phyloP scores from a whole-genome alignment of 1,140 invertebrate species.

The Protaetia brevitarsis region DNA sequence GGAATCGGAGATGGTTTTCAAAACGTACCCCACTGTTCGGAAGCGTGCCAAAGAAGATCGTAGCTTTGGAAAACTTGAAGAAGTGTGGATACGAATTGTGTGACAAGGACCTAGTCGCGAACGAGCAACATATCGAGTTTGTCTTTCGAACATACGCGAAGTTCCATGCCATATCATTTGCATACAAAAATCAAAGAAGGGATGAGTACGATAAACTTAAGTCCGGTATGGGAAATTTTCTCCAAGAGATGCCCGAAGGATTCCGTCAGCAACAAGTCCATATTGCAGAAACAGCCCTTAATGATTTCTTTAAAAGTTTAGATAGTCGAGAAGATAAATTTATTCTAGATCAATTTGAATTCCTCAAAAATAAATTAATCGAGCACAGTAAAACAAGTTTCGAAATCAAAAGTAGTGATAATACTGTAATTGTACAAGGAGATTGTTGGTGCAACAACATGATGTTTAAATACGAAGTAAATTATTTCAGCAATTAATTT shows the following conservation, averaged over 20 bases:
- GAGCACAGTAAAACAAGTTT: neutral
- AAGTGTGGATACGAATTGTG: neutral
- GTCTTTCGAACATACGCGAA: neutral
- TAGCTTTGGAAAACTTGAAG: constrained; percentile 20
- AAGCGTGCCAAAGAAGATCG: neutral
- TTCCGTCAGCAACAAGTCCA: neutral
- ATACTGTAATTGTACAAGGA: constrained; percentile 51
- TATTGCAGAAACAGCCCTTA: neutral
- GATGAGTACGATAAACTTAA: neutral
- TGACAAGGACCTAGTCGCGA: neutral
- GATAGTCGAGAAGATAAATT: constrained; percentile 2
- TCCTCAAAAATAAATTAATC: neutral
- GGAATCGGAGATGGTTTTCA: neutral
- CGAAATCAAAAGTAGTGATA: neutral
- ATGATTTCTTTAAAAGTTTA: neutral
- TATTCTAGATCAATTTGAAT: neutral
- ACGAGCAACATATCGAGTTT: constrained; percentile 8
- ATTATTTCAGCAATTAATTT: neutral
- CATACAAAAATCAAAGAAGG: constrained; percentile 15
- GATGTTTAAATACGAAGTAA: constrained; percentile 52
- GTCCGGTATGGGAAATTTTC: neutral
- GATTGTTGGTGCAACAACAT: constrained; percentile 58
- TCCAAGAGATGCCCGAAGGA: neutral
- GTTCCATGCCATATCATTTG: constrained; percentile 20
- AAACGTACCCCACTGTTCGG: neutral